Conservation (phyloP, 2,888 invertebrate species). For the Automeris io region DNA sequence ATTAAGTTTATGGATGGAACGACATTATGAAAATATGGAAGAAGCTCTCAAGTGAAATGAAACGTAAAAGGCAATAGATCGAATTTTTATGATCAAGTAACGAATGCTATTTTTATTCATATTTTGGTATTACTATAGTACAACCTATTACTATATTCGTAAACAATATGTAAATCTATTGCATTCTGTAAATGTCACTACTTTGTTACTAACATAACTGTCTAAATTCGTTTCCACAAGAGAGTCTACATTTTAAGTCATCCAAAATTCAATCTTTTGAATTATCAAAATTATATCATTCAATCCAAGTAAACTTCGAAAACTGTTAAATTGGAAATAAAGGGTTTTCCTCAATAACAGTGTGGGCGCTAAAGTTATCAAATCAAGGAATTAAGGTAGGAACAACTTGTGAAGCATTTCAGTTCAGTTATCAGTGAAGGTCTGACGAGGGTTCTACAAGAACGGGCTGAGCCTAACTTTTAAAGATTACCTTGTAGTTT, state of each 20-base stretch:
- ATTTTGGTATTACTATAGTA: neutral
- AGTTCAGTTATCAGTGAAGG: constrained; percentile 40
- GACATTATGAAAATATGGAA: constrained; percentile 5
- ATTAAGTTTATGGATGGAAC: constrained; percentile 8
- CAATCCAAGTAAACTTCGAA: too few species aligned
- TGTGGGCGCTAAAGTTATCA: constrained; percentile 16
- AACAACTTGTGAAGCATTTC: constrained; percentile 35
- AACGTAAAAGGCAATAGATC: constrained; percentile 2
- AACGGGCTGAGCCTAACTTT: constrained; percentile 33
- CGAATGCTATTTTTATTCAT: neutral
- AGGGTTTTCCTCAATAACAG: constrained; percentile 13
- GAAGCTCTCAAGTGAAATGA: constrained; percentile 2
- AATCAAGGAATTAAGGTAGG: constrained; percentile 24
- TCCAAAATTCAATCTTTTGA: too few species aligned
- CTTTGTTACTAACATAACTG: too few species aligned
- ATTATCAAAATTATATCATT: too few species aligned
- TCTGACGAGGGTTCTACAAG: constrained; percentile 48
- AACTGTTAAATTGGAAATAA: constrained; percentile 4
- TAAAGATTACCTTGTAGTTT: constrained; percentile 42
- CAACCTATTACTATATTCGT: too few species aligned
- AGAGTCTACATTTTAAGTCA: too few species aligned
- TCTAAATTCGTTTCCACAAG: too few species aligned
- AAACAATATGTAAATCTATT: too few species aligned
- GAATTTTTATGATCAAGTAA: neutral
- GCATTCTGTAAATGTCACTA: too few species aligned